Percentiles rank a stretch among this genome's conserved stretches.
phyloP scores from a whole-genome alignment of 2,888 invertebrate genomes.

The Rhamnusium bicolor region DNA sequence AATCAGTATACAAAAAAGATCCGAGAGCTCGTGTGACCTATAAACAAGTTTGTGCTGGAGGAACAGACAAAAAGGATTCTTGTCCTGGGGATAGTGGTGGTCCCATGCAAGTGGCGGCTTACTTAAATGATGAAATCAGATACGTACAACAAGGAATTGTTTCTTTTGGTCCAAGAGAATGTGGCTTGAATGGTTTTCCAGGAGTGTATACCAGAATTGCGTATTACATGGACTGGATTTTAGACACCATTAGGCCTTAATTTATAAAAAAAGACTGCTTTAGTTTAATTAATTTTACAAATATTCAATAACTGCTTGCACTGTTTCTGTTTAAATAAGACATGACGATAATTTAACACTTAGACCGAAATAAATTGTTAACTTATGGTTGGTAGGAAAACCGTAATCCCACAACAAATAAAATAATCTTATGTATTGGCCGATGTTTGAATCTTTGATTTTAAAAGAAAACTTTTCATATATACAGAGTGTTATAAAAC shows the following conservation, averaged over 20 bases:
- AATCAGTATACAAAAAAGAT: constrained; percentile 56
- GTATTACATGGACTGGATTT: constrained; percentile 79
- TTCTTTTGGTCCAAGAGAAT: constrained; percentile 71
- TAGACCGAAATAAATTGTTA: no score
- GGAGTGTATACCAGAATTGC: constrained; percentile 81
- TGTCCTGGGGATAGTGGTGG: constrained; percentile 82
- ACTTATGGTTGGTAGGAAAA: no score
- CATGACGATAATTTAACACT: no score
- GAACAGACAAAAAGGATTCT: constrained; percentile 74
- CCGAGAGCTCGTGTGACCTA: constrained; percentile 56
- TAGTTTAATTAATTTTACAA: background rate
- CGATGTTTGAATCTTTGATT: no score
- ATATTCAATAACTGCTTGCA: background rate
- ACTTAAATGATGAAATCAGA: constrained; percentile 65
- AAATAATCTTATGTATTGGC: no score
- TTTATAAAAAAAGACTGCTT: background rate
- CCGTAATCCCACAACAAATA: no score
- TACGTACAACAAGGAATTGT: constrained; percentile 76
- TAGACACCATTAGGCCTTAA: constrained; percentile 70
- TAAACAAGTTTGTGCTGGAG: constrained; percentile 79
- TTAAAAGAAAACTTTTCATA: no score
- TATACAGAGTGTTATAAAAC: no score
- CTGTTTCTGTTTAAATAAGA: no score
- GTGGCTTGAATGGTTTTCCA: constrained; percentile 75
- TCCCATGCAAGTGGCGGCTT: constrained; percentile 73